Conservation (phyloP, 2,797 vertebrate genomes). For the Pelobates cultripes region DNA sequence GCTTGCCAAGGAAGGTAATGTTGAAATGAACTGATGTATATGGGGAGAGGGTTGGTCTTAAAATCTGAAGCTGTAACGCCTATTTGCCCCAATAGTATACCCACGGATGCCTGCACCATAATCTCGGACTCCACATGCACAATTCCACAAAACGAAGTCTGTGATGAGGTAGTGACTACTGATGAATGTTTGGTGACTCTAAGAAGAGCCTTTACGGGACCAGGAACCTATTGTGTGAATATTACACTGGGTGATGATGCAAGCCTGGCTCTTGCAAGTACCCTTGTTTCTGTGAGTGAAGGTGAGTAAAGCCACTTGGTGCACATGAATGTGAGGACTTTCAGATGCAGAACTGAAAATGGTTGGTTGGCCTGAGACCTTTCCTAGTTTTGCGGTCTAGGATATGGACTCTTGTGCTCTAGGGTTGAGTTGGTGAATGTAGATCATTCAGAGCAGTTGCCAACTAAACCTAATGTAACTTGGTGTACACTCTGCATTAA, state of each 20-base stretch:
- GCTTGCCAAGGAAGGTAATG: conserved; percentile 86
- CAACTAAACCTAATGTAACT: no score
- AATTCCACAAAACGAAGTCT: conserved; percentile 73
- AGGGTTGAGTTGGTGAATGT: no score
- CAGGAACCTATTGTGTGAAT: conserved; percentile 92
- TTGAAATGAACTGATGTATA: background rate
- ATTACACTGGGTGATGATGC: conserved; percentile 83
- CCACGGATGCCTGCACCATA: conserved; percentile 86
- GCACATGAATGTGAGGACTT: no score
- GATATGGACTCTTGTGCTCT: no score
- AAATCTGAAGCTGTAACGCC: no score
- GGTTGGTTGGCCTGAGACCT: no score
- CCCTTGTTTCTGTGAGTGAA: conserved; percentile 79
- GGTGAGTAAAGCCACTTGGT: conserved; percentile 59
- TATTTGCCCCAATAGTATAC: conserved; percentile 70
- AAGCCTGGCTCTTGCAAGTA: conserved; percentile 81
- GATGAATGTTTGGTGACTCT: conserved; percentile 79
- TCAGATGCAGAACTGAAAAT: no score
- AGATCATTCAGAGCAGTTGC: no score
- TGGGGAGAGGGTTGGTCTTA: no score
- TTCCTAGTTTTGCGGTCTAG: no score
- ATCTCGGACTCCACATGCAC: conserved; percentile 85
- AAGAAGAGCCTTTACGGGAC: conserved; percentile 78
- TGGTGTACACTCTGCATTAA: no score
- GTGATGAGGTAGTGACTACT: conserved; percentile 69